Conservation (phyloP, 2,888 invertebrate species). For the Trypoxylon attenuatum region DNA sequence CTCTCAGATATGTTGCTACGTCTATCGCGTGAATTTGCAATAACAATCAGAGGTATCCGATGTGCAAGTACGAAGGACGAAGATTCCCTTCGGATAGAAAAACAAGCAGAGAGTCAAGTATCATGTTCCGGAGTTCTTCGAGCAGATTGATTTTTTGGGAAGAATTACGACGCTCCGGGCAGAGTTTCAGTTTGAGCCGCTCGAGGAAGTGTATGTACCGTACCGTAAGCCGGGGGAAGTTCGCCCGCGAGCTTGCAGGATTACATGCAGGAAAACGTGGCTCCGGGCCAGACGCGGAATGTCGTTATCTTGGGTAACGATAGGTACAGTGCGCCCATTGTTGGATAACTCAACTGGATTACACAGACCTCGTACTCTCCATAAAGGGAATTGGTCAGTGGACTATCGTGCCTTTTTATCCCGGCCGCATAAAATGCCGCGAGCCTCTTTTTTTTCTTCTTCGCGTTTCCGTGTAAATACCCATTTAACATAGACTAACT, state of each 20-base stretch:
- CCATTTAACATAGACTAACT: no score
- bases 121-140: no score
- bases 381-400: slow-evolving; percentile 40
- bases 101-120: no score
- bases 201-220: slow-evolving; percentile 2
- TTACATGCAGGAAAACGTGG: slow-evolving; percentile 63
- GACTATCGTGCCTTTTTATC: slow-evolving; percentile 19
- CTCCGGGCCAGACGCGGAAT: slow-evolving; percentile 59
- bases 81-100: no score
- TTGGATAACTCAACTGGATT: slow-evolving; percentile 51
- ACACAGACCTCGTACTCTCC: slow-evolving; percentile 16
- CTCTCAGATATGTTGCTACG: no score
- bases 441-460: not conserved
- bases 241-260: slow-evolving; percentile 51
- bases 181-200: slow-evolving; percentile 28
- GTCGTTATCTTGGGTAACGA: slow-evolving; percentile 57
- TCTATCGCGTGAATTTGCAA: no score
- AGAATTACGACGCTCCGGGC: slow-evolving; percentile 12
- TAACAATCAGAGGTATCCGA: no score
- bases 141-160: not conserved
- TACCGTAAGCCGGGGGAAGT: slow-evolving; percentile 28
- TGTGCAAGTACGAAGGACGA: no score
- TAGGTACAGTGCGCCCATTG: slow-evolving; percentile 54
- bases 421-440: slow-evolving; percentile 9
- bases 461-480: no score